Percentiles rank a stretch among this genome's conserved stretches.
Conservation (phyloP, 2,888 invertebrate species). For the Lucinisca nassula region DNA sequence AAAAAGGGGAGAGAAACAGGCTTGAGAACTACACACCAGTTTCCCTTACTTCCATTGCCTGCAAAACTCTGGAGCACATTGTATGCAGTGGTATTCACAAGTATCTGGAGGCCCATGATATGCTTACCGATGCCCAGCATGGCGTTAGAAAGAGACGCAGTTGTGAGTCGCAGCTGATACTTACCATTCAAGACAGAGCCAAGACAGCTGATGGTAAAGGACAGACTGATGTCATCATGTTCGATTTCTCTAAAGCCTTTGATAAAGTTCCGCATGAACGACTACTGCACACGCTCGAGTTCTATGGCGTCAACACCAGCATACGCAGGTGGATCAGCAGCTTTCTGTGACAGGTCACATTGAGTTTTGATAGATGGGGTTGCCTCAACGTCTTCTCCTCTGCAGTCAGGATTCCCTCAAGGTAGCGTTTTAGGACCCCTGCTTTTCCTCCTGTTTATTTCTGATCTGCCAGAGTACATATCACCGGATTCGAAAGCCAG, state of each 20-base stretch:
- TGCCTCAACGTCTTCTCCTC: background rate
- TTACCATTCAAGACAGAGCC: background rate
- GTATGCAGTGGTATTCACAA: background rate
- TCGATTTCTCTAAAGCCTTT: conserved; percentile 44
- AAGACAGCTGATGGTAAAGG: background rate
- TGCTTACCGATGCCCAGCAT: conserved; percentile 20
- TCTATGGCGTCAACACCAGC: conserved; percentile 5
- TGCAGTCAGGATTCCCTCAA: conserved; percentile 25
- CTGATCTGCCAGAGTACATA: conserved; percentile 6
- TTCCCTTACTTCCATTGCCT: background rate
- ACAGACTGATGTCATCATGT: conserved; percentile 9
- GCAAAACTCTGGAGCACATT: background rate
- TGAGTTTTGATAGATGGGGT: conserved; percentile 28
- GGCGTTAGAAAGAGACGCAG: background rate
- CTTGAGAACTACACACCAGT: too few relatives aligned
- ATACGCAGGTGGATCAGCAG: background rate
- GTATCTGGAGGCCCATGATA: background rate
- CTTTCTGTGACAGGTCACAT: conserved; percentile 20
- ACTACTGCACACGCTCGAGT: conserved; percentile 14
- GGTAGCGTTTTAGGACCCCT: too few relatives aligned
- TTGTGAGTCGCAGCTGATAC: background rate
- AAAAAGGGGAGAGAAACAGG: too few relatives aligned
- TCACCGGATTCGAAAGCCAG: conserved; percentile 10
- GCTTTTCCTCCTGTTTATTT: too few relatives aligned
- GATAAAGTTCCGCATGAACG: conserved; percentile 26